These are phyloP conservation scores for Halictus ligatus DNA, from an alignment of 2,888 invertebrate species.

Conservation along the genomic window DNA sequence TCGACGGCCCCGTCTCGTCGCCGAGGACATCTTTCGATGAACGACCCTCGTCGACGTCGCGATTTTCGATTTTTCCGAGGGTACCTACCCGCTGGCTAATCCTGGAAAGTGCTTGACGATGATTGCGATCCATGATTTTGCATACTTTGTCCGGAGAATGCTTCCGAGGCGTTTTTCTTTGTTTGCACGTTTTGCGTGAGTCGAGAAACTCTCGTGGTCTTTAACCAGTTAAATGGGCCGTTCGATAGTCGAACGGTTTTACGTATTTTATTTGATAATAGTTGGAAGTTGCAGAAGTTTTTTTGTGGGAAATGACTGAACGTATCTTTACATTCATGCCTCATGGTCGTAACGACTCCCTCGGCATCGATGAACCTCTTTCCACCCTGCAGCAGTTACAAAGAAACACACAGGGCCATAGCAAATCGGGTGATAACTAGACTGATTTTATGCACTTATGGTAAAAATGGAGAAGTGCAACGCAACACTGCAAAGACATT, in stretches of 20 bases:
- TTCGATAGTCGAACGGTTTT: background rate
- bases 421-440: background rate
- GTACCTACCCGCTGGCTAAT: background rate
- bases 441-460: background rate
- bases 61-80: conserved; percentile 44
- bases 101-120: background rate
- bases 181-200: background rate
- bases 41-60: conserved; percentile 24
- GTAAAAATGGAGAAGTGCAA: background rate
- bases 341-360: too few relatives aligned
- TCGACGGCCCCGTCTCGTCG: conserved; percentile 65
- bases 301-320: background rate
- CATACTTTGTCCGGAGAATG: background rate
- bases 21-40: conserved; percentile 29
- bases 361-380: too few relatives aligned
- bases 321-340: background rate
- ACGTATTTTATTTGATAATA: background rate
- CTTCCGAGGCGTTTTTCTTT: background rate
- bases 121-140: conserved; percentile 27
- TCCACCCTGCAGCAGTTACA: background rate
- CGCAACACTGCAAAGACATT: background rate
- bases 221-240: background rate
- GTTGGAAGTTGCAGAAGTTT: background rate
- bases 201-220: background rate
- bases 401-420: background rate